Conservation (phyloP, 2,888 invertebrate genomes). For the Tenthredo scrophulariae region DNA sequence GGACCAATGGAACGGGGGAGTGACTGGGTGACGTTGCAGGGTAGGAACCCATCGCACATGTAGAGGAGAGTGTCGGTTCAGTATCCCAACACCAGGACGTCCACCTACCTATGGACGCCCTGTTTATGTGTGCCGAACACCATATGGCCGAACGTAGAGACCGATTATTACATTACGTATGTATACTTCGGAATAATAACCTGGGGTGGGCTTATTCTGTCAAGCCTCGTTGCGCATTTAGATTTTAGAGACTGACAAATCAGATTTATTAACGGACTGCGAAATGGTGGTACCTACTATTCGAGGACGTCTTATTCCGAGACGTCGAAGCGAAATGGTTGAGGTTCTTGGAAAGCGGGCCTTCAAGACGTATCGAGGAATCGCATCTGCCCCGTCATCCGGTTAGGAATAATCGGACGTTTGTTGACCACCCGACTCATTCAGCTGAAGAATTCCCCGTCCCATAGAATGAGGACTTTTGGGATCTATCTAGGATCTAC, state of each 20-base stretch:
- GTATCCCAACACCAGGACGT: neutral
- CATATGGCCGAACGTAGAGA: constrained; percentile 77
- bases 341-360: too few species aligned
- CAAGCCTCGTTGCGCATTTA: constrained; percentile 75
- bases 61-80: constrained; percentile 12
- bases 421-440: constrained; percentile 3
- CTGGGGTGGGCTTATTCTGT: constrained; percentile 54
- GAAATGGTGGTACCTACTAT: neutral
- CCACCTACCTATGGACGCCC: neutral
- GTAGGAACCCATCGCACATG: neutral
- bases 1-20: constrained; percentile 5
- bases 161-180: constrained; percentile 78
- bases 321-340: too few species aligned
- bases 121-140: constrained; percentile 53
- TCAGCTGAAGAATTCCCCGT: neutral
- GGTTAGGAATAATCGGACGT: neutral
- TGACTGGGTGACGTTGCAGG: constrained; percentile 35
- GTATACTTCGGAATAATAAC: constrained; percentile 62
- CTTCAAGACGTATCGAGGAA: neutral
- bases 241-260: constrained; percentile 69
- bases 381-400: constrained; percentile 44
- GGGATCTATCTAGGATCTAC: constrained; percentile 64
- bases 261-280: constrained; percentile 73
- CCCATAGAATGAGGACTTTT: neutral
- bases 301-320: too few species aligned